A percentile compares a stretch with the other conserved stretches of the same genome.
These are phyloP conservation scores for Protodeltote pygarga DNA, from an alignment of 2,888 invertebrate species.

Conservation along the genomic window DNA sequence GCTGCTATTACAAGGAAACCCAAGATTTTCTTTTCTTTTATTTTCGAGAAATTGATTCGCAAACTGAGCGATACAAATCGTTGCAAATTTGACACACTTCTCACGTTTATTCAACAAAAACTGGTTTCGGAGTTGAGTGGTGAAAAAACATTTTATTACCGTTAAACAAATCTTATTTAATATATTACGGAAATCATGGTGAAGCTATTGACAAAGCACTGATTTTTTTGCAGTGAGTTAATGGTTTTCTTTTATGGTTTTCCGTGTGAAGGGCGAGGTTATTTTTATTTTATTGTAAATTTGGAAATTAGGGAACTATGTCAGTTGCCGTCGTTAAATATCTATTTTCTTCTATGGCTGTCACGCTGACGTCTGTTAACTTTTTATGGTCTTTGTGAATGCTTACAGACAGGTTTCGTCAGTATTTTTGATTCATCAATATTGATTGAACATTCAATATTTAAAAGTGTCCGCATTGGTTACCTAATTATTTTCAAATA, in stretches of 20 bases:
- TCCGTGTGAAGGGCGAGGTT: background rate
- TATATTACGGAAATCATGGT: slow-evolving; percentile 61
- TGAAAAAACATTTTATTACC: slow-evolving; percentile 18
- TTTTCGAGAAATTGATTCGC: slow-evolving; percentile 9
- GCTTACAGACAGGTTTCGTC: too few relatives aligned
- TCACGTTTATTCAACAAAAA: slow-evolving; percentile 50
- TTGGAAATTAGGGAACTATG: slow-evolving; percentile 2
- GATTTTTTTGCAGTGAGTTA: slow-evolving; percentile 40
- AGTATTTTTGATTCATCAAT: too few relatives aligned
- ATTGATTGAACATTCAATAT: too few relatives aligned
- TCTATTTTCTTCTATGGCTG: slow-evolving; percentile 2
- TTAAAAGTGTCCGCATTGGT: too few relatives aligned
- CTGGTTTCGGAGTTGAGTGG: slow-evolving; percentile 40
- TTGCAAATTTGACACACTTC: slow-evolving; percentile 58
- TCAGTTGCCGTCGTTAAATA: slow-evolving; percentile 18
- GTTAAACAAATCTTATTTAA: slow-evolving; percentile 65
- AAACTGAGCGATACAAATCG: slow-evolving; percentile 46
- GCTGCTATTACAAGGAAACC: too few relatives aligned
- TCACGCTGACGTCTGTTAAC: too few relatives aligned
- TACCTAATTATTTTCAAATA: too few relatives aligned
- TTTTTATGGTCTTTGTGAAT: too few relatives aligned
- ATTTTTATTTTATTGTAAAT: background rate
- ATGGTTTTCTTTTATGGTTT: slow-evolving; percentile 28
- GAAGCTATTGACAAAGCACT: slow-evolving; percentile 48
- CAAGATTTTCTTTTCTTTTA: too few relatives aligned